Conservation (phyloP, 2,113 vertebrate species). For the Hypocryptadius cinnamomeus region DNA sequence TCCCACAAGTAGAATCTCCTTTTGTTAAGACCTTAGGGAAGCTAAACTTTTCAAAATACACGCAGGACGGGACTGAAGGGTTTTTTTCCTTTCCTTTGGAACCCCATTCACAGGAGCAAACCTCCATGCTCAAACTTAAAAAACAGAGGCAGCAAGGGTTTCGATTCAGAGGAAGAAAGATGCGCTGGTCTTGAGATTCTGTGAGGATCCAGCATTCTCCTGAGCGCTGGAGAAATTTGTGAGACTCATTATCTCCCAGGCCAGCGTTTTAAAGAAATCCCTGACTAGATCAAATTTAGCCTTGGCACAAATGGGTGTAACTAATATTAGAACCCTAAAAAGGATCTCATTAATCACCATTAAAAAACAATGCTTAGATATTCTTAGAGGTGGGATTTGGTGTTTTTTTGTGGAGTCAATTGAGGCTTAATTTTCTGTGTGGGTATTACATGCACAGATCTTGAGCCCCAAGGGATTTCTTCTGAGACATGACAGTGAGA, state of each 20-base stretch:
- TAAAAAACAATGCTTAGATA: constrained; percentile 6
- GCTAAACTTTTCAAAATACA: constrained; percentile 41
- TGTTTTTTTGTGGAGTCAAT: neutral
- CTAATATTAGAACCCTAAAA: constrained; percentile 25
- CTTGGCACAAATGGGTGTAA: neutral
- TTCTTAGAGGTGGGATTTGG: neutral
- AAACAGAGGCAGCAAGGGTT: constrained; percentile 36
- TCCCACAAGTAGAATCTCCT: neutral
- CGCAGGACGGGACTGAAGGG: neutral
- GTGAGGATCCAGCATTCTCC: neutral
- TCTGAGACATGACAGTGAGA: neutral
- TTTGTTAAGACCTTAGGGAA: constrained; percentile 46
- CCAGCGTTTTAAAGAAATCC: neutral
- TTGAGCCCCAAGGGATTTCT: neutral
- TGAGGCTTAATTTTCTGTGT: neutral
- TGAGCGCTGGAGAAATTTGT: neutral
- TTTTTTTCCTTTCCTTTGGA: constrained; percentile 20
- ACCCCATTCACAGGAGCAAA: constrained; percentile 35
- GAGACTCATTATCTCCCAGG: constrained; percentile 12
- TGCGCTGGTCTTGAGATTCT: neutral
- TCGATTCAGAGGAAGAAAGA: constrained; percentile 5
- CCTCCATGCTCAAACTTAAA: constrained; percentile 51
- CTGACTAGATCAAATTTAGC: neutral
- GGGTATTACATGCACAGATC: neutral
- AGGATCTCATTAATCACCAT: neutral